These are phyloP conservation scores for Aegypius monachus DNA, from an alignment of 2,113 vertebrate species.

Conservation along the genomic window DNA sequence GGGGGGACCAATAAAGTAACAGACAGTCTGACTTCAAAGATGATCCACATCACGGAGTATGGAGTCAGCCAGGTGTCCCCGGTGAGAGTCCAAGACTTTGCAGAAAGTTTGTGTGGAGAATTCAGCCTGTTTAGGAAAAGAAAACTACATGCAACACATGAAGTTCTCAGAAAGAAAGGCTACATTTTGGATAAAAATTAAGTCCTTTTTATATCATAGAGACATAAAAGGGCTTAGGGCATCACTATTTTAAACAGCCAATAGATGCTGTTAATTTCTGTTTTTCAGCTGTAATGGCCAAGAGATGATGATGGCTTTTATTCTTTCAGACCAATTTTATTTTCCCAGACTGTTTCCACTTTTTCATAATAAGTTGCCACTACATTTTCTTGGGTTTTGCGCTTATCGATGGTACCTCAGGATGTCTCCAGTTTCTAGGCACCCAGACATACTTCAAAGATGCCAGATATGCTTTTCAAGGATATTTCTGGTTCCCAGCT, in stretches of 20 bases:
- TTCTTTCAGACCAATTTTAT: background rate
- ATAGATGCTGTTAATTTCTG: background rate
- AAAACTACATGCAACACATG: accelerated
- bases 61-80: background rate
- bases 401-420: background rate
- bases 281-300: background rate
- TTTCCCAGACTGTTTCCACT: background rate
- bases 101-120: background rate
- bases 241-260: background rate
- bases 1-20: background rate
- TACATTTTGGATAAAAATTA: background rate
- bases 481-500: background rate
- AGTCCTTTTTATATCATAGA: background rate
- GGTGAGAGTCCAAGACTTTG: background rate
- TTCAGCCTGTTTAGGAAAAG: background rate
- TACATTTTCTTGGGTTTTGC: background rate
- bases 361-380: background rate
- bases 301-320: background rate
- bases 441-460: background rate
- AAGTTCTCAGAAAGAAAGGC: background rate
- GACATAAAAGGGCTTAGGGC: background rate
- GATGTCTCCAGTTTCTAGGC: background rate
- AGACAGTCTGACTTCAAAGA: background rate
- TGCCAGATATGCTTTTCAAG: background rate
- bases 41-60: accelerated